Conservation (phyloP, 1,140 invertebrate genomes). For the Philopotamus ludificatus region DNA sequence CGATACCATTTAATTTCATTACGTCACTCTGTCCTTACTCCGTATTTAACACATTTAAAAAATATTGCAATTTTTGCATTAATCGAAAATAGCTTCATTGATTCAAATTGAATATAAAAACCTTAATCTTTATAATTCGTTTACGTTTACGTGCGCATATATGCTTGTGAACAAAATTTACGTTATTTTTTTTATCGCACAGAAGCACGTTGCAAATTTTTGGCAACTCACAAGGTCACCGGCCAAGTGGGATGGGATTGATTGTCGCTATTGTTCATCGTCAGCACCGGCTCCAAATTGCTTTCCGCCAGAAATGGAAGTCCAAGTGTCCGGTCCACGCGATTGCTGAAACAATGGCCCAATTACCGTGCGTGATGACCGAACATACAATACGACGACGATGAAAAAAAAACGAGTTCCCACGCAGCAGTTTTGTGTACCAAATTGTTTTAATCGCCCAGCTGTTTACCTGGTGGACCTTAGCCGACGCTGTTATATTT, state of each 20-base stretch:
- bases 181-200: too few species aligned
- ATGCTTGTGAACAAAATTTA: too few species aligned
- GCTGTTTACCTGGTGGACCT: background rate
- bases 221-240: background rate
- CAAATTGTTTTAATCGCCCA: conserved; percentile 27
- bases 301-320: conserved; percentile 4
- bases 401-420: conserved; percentile 36
- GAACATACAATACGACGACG: background rate
- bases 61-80: too few species aligned
- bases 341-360: conserved; percentile 34
- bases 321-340: background rate
- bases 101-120: too few species aligned
- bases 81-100: too few species aligned
- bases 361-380: conserved; percentile 28
- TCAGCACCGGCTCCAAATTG: background rate
- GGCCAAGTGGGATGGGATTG: background rate
- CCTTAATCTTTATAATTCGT: too few species aligned
- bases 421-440: conserved; percentile 31
- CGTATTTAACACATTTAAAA: too few species aligned
- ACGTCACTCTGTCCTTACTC: too few species aligned
- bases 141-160: too few species aligned
- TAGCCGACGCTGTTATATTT: background rate
- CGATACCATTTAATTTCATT: too few species aligned
- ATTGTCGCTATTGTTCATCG: background rate
- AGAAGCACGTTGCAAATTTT: too few species aligned